phyloP scores from a whole-genome alignment of 1,140 invertebrate genomes.

The Lethocerus indicus region DNA sequence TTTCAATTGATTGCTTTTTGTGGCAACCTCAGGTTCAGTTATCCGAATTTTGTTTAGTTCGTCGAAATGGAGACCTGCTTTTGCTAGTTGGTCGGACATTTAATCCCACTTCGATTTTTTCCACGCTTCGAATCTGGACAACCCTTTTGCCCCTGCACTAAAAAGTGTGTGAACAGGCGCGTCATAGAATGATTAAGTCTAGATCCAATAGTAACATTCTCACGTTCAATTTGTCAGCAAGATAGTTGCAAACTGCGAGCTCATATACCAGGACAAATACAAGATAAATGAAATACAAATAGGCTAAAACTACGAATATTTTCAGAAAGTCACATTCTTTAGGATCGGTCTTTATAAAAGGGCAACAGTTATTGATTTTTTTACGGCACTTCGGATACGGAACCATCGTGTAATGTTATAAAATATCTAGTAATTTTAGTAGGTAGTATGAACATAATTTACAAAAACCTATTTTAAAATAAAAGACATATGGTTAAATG shows the following conservation, averaged over 20 bases:
- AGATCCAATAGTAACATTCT: too few relatives aligned
- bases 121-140: slow-evolving; percentile 2
- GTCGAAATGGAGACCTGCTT: slow-evolving; percentile 66
- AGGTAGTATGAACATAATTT: too few relatives aligned
- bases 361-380: slow-evolving; percentile 9
- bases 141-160: background rate
- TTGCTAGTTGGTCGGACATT: slow-evolving; percentile 55
- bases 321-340: background rate
- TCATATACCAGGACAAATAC: background rate
- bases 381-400: too few relatives aligned
- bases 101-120: slow-evolving; percentile 13
- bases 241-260: background rate
- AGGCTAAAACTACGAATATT: background rate
- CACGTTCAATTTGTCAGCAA: background rate
- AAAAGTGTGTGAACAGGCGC: background rate
- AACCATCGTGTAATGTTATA: too few relatives aligned
- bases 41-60: slow-evolving; percentile 72
- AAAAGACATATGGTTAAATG: too few relatives aligned
- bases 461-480: too few relatives aligned
- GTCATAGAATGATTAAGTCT: background rate
- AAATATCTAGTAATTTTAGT: too few relatives aligned
- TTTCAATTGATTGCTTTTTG: slow-evolving; percentile 59
- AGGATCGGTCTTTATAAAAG: background rate
- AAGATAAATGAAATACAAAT: slow-evolving; percentile 3
- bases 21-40: slow-evolving; percentile 54